Conservation (phyloP, 2,113 vertebrate genomes). For the Nothobranchius kuhntae region DNA sequence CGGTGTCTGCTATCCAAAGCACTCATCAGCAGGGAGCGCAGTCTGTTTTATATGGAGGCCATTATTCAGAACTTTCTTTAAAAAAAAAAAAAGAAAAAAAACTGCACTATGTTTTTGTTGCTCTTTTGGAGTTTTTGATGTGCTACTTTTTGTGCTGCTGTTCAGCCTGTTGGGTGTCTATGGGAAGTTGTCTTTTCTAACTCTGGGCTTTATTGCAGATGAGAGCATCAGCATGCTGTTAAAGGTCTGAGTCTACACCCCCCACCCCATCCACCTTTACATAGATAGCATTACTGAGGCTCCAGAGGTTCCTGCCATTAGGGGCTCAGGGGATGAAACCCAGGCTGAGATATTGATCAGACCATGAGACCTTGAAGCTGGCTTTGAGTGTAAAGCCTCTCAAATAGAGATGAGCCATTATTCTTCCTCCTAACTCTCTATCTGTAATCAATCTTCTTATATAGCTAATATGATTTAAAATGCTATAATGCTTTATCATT, state of each 20-base stretch:
- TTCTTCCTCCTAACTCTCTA: constrained; percentile 7
- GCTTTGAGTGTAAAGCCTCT: constrained; percentile 60
- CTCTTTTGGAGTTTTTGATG: constrained; percentile 69
- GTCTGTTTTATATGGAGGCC: constrained; percentile 71
- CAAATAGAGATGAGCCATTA: constrained; percentile 35
- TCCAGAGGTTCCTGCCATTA: constrained; percentile 95
- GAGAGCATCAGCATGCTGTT: constrained; percentile 79
- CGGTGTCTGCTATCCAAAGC: constrained; percentile 76
- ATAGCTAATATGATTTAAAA: constrained; percentile 27
- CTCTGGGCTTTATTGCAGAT: constrained; percentile 81
- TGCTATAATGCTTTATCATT: background rate
- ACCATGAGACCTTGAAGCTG: constrained; percentile 88
- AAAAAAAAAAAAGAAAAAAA: constrained; percentile 52
- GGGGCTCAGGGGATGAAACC: constrained; percentile 92
- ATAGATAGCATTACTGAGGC: constrained; percentile 94
- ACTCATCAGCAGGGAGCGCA: constrained; percentile 70
- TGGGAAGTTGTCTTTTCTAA: constrained; percentile 70
- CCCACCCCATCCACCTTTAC: constrained; percentile 66
- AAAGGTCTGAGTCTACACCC: constrained; percentile 81
- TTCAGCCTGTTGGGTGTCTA: constrained; percentile 47
- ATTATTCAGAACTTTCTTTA: constrained; percentile 70
- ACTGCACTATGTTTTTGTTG: constrained; percentile 56
- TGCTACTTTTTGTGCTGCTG: constrained; percentile 46
- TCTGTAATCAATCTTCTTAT: constrained; percentile 17
- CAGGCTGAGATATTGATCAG: constrained; percentile 94